Conservation (phyloP, 2,797 vertebrate genomes). For the Pangasius macronema region DNA sequence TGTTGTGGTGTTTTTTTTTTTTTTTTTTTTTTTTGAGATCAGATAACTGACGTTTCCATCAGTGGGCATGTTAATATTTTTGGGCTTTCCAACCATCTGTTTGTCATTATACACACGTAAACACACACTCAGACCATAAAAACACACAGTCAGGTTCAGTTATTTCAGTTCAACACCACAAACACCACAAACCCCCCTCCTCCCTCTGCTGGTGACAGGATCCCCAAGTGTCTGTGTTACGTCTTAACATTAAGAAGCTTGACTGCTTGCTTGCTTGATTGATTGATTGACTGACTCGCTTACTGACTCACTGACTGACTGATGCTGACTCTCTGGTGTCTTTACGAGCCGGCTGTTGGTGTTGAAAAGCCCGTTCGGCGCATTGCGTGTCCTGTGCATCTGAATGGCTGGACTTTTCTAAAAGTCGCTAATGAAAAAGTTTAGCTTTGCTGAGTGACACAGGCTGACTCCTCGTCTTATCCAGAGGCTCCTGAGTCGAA, state of each 20-base stretch:
- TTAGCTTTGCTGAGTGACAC: constrained; percentile 47
- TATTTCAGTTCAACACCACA: not conserved
- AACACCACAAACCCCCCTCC: not conserved
- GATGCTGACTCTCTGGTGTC: not conserved
- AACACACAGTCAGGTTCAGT: not conserved
- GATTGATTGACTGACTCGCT: not conserved
- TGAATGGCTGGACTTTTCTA: constrained; percentile 46
- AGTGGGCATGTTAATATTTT: not conserved
- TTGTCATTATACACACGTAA: not conserved
- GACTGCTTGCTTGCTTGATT: not conserved
- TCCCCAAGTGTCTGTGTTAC: not conserved
- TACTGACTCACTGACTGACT: not conserved
- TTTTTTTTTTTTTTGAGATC: not conserved
- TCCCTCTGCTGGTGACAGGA: not conserved
- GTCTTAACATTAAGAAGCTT: not conserved
- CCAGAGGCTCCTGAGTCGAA: constrained; percentile 29
- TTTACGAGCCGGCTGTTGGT: constrained; percentile 25
- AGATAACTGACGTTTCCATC: not conserved
- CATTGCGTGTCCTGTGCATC: constrained; percentile 43
- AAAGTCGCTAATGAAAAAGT: constrained; percentile 57
- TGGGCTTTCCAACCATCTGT: not conserved
- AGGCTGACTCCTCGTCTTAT: constrained; percentile 38
- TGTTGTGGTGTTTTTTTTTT: not conserved
- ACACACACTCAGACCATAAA: not conserved
- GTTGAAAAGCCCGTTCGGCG: constrained; percentile 37